Percentiles rank a stretch among this genome's conserved stretches.
These are phyloP conservation scores for Hetaerina americana DNA, from an alignment of 1,140 invertebrate species.

Conservation along the genomic window DNA sequence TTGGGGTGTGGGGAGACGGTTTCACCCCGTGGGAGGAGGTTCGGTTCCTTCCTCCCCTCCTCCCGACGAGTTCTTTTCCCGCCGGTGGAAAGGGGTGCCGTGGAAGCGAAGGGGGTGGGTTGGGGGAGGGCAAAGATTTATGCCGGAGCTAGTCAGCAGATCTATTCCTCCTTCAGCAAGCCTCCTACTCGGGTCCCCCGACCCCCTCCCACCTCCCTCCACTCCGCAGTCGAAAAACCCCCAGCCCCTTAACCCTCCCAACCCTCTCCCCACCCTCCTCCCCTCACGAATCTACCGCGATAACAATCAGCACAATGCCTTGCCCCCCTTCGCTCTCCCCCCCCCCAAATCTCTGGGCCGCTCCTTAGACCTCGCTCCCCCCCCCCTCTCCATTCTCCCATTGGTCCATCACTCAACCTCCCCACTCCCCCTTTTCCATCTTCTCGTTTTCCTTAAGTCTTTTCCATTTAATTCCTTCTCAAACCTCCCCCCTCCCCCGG, in stretches of 20 bases:
- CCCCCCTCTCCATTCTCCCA: too few relatives aligned
- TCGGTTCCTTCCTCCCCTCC: too few relatives aligned
- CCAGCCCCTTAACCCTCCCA: background rate
- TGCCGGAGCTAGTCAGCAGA: background rate
- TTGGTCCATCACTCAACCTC: too few relatives aligned
- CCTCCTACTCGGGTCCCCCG: background rate
- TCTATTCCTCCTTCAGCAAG: background rate
- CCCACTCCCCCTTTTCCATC: too few relatives aligned
- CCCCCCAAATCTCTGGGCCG: background rate
- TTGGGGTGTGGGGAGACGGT: too few relatives aligned
- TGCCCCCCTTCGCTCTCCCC: background rate
- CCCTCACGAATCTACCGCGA: background rate
- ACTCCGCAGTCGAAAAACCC: background rate
- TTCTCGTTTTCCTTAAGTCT: too few relatives aligned
- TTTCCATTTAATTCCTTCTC: too few relatives aligned
- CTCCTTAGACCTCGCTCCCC: background rate
- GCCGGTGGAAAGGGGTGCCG: too few relatives aligned
- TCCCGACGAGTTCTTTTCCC: too few relatives aligned
- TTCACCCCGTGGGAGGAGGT: too few relatives aligned
- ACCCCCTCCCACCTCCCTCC: background rate
- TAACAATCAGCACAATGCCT: background rate
- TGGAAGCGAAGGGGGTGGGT: too few relatives aligned
- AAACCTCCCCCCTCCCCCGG: too few relatives aligned
- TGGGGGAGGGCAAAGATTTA: background rate
- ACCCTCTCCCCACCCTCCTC: background rate